These are phyloP conservation scores for Oxyura jamaicensis DNA, from an alignment of 2,113 vertebrate genomes.

Conservation along the genomic window DNA sequence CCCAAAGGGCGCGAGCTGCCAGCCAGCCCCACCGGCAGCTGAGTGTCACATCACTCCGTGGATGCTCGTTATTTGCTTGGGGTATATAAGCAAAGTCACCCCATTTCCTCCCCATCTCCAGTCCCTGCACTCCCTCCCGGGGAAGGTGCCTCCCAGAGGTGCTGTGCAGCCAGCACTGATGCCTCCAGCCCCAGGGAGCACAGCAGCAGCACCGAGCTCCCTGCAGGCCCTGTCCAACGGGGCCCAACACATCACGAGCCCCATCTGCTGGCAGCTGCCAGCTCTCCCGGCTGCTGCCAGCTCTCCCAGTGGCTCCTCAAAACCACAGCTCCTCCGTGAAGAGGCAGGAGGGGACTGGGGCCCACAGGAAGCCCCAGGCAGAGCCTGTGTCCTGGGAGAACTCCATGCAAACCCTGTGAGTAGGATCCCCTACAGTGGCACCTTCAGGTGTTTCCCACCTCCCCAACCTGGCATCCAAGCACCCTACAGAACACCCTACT, in stretches of 20 bases:
- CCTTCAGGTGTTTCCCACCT: no score
- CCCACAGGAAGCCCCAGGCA: background rate
- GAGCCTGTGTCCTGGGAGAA: no score
- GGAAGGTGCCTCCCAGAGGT: background rate
- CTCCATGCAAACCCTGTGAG: no score
- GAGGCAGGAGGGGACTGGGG: background rate
- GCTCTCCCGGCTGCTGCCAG: background rate
- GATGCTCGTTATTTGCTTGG: background rate
- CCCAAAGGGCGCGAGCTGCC: accelerated
- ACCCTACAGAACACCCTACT: background rate
- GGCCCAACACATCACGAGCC: background rate
- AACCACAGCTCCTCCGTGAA: accelerated
- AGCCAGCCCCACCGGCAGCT: accelerated
- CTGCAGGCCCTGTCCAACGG: accelerated
- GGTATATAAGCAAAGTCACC: background rate
- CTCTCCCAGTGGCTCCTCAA: background rate
- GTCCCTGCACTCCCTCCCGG: background rate
- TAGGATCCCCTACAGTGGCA: no score
- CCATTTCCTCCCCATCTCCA: background rate
- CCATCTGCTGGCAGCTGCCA: conserved; percentile 56
- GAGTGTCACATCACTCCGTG: accelerated
- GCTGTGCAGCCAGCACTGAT: background rate
- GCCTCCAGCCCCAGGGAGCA: accelerated
- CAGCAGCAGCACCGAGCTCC: background rate
- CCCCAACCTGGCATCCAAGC: background rate